Conservation (phyloP, 2,113 vertebrate species). For the Percopsis transmontana region DNA sequence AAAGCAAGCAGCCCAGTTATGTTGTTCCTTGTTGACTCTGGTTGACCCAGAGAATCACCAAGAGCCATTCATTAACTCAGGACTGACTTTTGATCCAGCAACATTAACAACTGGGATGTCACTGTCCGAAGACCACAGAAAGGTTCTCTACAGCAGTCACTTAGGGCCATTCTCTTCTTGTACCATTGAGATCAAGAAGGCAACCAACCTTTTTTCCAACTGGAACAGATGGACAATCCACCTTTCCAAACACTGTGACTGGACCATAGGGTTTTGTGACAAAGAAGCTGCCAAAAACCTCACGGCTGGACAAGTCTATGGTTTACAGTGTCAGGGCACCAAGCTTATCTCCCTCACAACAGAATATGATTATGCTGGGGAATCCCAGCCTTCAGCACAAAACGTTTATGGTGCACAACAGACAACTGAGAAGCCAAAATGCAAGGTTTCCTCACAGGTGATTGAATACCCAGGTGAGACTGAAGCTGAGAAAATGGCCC, state of each 20-base stretch:
- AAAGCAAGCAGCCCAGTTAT: conserved; percentile 27
- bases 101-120: background rate
- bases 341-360: conserved; percentile 21
- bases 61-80: background rate
- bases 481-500: background rate
- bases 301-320: conserved; percentile 11
- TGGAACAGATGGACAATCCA: conserved; percentile 44
- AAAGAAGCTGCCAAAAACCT: background rate
- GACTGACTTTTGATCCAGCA: conserved; percentile 42
- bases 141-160: conserved; percentile 19
- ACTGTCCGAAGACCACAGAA: conserved; percentile 51
- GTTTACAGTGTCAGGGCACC: conserved; percentile 29
- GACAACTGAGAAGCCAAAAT: background rate
- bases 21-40: conserved; percentile 45
- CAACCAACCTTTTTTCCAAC: background rate
- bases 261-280: conserved; percentile 55
- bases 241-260: conserved; percentile 31
- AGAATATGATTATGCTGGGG: background rate
- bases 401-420: background rate
- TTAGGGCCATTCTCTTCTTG: background rate
- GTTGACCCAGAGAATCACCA: conserved; percentile 54
- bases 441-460: background rate
- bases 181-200: conserved; percentile 18
- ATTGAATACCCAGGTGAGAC: background rate
- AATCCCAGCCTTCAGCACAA: background rate